Evolutionary conservation across 2,797 vertebrate species (phyloP).

Genomic region (Poliocrania exsul): DNA sequence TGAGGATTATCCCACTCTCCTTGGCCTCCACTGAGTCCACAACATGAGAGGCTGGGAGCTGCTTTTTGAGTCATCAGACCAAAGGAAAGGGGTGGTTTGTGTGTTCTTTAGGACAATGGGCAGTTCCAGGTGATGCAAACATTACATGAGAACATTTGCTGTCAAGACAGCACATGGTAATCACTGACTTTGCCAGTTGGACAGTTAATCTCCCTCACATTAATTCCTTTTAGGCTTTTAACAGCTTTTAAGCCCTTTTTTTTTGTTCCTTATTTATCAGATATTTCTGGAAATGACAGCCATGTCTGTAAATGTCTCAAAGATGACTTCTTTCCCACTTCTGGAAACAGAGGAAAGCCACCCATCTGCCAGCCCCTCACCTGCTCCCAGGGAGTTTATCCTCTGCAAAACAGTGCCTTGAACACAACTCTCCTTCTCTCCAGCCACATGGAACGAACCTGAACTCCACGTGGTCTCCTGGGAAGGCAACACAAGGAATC

Average conservation of each 20-base stretch:
- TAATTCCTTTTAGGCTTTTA: neutral
- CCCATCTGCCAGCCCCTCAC: neutral
- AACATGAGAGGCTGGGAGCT: neutral
- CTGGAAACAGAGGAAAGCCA: neutral
- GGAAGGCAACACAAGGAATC: neutral
- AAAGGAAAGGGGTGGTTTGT: neutral
- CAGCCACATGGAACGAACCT: neutral
- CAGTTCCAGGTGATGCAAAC: neutral
- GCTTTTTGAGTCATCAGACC: rapidly evolving
- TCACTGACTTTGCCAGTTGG: neutral
- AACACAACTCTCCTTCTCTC: neutral
- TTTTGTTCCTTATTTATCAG: neutral
- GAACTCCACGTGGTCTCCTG: neutral
- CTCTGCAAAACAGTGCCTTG: neutral
- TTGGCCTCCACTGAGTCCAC: neutral
- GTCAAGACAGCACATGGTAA: neutral
- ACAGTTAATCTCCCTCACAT: neutral
- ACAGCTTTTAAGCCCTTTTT: neutral
- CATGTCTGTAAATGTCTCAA: neutral
- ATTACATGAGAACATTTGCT: neutral
- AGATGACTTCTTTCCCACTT: neutral
- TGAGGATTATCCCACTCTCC: neutral
- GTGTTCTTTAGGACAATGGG: neutral
- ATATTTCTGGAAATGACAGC: neutral
- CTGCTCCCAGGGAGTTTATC: neutral